Evolutionary conservation across 2,113 vertebrate species (phyloP), one percentile per base, ranked within the genome.

Genomic region (Solenodon paradoxus): DNA sequence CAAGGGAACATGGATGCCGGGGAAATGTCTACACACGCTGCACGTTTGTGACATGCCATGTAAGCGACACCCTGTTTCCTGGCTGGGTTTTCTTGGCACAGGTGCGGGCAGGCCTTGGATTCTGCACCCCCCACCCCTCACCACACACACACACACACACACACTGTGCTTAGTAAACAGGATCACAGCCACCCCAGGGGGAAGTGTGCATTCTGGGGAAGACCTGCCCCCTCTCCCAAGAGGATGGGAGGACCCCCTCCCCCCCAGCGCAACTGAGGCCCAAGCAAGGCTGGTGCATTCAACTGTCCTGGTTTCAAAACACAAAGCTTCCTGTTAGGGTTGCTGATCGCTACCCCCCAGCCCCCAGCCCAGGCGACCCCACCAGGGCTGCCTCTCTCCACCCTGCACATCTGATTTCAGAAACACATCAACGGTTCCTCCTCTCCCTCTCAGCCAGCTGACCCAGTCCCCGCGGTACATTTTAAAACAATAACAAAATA

Each of bases 271-370:
- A 75, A 92, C 72, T 87, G 90, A 93, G 98, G 98, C 98, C 97
- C 90, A 81, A 96, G 84, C 45, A 74, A 84, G 90, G 89, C 87
- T 79, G 1, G 61, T 84, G 96, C 95, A 30, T 96, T 92, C 69
- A 94, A 91, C 94, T 5, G 53, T 32, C 91, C 96, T 96, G 40
- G 91, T 96, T 97, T 90, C 91, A 26, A 92, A 96, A 97, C 95
- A 97, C 77, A 97, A 97, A 98, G 97, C 97, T 97, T 97, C 98
- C 84, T 95, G 97, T 90, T 95, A 92, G 89, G 80, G 53, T 64
- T 94, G 88, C 97, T 87, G 40, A 68, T 80, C 47, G 30, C 90
- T 91, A 40, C 92, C 97, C 96, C 91, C 91, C 88, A 40, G 61
- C n/a, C 82, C 10, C 80, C n/a, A n/a, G n/a, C 47, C 28, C 91